phyloP scores from a whole-genome alignment of 2,797 vertebrate genomes.

The Lagorchestes hirsutus region DNA sequence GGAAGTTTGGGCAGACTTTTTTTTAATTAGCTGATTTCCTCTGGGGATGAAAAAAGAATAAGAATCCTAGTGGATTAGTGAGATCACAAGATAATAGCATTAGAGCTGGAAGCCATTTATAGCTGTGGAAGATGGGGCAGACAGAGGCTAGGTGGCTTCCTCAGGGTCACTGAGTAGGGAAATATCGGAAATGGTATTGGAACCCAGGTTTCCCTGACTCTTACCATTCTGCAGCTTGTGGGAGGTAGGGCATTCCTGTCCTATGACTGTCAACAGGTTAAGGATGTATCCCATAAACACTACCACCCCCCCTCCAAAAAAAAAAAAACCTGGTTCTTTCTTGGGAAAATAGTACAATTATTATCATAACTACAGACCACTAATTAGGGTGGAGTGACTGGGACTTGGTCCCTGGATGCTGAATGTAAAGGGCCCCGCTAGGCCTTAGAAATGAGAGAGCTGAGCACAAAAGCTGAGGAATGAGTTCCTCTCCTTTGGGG shows the following conservation, averaged over 20 bases:
- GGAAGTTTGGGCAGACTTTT: slow-evolving; percentile 48
- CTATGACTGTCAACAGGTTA: not conserved
- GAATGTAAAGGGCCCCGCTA: not conserved
- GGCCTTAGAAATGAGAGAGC: not conserved
- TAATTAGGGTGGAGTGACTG: not conserved
- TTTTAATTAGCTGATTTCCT: slow-evolving; percentile 65
- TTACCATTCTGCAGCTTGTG: not conserved
- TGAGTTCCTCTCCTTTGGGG: not conserved
- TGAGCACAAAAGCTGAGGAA: not conserved
- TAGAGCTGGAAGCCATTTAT: not conserved
- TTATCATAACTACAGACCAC: not conserved
- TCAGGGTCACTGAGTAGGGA: not conserved
- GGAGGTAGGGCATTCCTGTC: not conserved
- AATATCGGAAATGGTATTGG: not conserved
- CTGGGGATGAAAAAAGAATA: not conserved
- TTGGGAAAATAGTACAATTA: not conserved
- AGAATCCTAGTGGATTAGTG: not conserved
- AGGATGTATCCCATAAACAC: not conserved
- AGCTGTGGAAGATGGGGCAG: not conserved
- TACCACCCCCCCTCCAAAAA: not conserved
- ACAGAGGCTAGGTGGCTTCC: not conserved
- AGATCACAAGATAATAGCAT: not conserved
- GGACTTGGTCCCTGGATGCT: not conserved
- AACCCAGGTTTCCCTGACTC: not conserved
- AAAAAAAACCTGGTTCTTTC: not conserved